Evolutionary conservation across 2,888 invertebrate genomes (phyloP).

Genomic region (Nemurella pictetii): DNA sequence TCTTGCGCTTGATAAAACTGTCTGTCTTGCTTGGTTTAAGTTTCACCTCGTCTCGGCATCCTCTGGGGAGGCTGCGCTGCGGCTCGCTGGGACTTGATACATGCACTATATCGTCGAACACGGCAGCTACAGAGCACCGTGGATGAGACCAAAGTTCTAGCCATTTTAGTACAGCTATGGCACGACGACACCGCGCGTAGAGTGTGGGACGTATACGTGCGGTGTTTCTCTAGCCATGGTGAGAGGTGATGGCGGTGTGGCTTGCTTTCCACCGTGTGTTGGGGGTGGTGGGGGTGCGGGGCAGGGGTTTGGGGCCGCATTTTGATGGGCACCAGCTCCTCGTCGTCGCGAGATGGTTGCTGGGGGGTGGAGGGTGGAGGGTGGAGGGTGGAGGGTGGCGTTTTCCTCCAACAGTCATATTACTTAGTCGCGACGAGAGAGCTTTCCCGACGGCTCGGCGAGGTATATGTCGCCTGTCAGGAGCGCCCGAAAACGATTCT

Average conservation of each 20-base stretch:
- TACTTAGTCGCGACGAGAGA: constrained; percentile 32
- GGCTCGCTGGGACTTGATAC: neutral
- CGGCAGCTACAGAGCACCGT: neutral
- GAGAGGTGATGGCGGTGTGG: neutral
- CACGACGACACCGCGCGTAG: no score
- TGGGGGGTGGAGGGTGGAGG: neutral
- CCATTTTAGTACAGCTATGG: no score
- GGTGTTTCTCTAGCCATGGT: neutral
- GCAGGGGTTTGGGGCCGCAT: no score
- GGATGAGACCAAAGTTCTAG: neutral
- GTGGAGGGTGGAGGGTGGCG: neutral
- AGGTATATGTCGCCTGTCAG: constrained; percentile 37
- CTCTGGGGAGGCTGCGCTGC: neutral
- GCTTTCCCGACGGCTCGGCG: constrained; percentile 22
- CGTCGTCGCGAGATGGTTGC: neutral
- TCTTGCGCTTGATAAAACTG: constrained; percentile 17
- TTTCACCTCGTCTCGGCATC: constrained; percentile 24
- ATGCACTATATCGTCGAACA: neutral
- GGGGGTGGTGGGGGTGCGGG: neutral
- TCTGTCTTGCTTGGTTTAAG: constrained; percentile 24
- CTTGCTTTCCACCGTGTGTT: constrained; percentile 35
- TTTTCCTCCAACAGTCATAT: constrained; percentile 32
- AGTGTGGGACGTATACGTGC: neutral
- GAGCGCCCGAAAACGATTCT: constrained; percentile 20
- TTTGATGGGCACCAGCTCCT: no score